Evolutionary conservation across 2,797 vertebrate genomes (phyloP).

Genomic region (Tiaroga cobitis): DNA sequence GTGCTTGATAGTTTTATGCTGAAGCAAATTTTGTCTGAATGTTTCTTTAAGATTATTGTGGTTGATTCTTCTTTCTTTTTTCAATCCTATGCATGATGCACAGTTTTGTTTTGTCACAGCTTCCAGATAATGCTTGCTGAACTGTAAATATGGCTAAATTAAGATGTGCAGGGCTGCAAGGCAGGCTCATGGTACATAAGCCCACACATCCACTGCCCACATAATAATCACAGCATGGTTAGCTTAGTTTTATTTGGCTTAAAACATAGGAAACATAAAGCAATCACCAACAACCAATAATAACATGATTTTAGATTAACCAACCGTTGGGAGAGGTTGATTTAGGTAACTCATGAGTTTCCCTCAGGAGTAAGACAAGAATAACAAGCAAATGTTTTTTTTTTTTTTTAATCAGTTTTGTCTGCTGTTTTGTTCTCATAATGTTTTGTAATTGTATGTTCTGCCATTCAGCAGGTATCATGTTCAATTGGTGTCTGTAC

Average conservation of each 20-base stretch:
- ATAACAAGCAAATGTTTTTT: not conserved
- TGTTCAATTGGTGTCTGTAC: not conserved
- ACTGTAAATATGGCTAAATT: constrained; percentile 14
- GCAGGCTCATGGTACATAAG: not conserved
- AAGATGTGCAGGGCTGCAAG: not conserved
- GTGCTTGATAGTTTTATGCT: not conserved
- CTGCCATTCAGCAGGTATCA: not conserved
- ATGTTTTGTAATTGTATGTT: not conserved
- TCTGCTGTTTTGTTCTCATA: not conserved
- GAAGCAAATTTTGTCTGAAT: not conserved
- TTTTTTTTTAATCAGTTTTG: too few relatives aligned
- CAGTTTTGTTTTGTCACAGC: not conserved
- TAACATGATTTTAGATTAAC: not conserved
- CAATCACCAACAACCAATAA: not conserved
- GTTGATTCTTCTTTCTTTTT: not conserved
- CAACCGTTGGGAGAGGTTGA: not conserved
- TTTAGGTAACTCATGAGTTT: not conserved
- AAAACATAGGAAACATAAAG: not conserved
- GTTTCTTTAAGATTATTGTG: not conserved
- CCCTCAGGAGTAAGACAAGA: not conserved
- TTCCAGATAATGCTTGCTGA: not conserved
- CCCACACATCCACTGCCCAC: not conserved
- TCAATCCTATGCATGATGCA: not conserved
- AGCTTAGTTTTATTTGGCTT: constrained; percentile 9
- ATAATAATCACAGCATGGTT: not conserved